Conservation (phyloP, 1,140 invertebrate species). For the Hestina assimilis region DNA sequence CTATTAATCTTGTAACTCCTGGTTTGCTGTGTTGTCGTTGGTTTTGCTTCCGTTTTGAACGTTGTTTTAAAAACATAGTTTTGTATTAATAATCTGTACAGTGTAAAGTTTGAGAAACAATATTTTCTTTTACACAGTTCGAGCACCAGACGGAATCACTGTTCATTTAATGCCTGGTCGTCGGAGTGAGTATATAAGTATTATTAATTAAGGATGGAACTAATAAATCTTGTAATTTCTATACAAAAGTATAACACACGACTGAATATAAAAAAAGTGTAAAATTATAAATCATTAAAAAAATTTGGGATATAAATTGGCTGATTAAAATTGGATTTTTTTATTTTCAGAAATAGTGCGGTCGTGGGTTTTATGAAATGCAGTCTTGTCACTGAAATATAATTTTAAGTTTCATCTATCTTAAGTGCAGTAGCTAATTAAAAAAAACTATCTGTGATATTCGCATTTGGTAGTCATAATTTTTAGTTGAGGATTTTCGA, state of each 20-base stretch:
- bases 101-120: slow-evolving; percentile 12
- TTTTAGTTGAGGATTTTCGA: slow-evolving; percentile 49
- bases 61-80: slow-evolving; percentile 19
- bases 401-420: slow-evolving; percentile 48
- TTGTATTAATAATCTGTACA: slow-evolving; percentile 12
- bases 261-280: too few species aligned
- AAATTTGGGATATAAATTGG: slow-evolving; percentile 37
- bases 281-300: background rate
- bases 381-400: slow-evolving; percentile 33
- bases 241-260: too few species aligned
- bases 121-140: slow-evolving; percentile 63
- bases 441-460: slow-evolving; percentile 70
- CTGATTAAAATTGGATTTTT: slow-evolving; percentile 44
- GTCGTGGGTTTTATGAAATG: slow-evolving; percentile 76
- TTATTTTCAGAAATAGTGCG: slow-evolving; percentile 76
- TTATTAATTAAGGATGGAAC: slow-evolving; percentile 32
- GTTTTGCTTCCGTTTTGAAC: slow-evolving; percentile 23
- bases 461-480: slow-evolving; percentile 72
- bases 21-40: slow-evolving; percentile 37
- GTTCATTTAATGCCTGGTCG: slow-evolving; percentile 74
- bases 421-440: slow-evolving; percentile 70
- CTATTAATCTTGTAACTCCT: slow-evolving; percentile 37
- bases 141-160: slow-evolving; percentile 70
- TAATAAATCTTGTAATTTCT: background rate
- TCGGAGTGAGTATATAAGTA: slow-evolving; percentile 71